Percentiles rank a stretch among this genome's conserved stretches.
These are phyloP conservation scores for Zosterops borbonicus DNA, from an alignment of 2,113 vertebrate species.

Conservation along the genomic window DNA sequence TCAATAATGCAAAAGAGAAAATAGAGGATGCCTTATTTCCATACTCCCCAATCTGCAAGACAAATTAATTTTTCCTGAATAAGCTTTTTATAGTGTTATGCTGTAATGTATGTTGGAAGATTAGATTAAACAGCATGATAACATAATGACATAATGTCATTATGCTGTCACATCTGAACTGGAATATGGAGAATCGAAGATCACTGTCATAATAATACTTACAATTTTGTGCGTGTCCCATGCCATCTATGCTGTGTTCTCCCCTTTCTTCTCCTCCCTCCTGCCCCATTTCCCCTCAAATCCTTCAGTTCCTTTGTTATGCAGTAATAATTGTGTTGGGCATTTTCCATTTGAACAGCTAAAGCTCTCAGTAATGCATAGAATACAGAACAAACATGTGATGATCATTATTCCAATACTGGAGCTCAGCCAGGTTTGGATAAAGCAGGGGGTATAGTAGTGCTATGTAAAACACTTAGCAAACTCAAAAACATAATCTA, in stretches of 20 bases:
- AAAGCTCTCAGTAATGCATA: neutral
- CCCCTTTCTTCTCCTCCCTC: neutral
- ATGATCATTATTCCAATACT: neutral
- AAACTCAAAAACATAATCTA: neutral
- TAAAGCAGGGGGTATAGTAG: neutral
- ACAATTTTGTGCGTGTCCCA: fast-evolving
- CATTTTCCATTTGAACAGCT: neutral
- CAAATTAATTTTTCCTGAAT: conserved; percentile 22
- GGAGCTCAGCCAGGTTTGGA: neutral
- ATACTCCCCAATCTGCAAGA: conserved; percentile 6
- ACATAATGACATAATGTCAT: neutral
- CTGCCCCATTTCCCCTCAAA: fast-evolving
- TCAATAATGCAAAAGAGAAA: conserved; percentile 48
- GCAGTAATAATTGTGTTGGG: neutral
- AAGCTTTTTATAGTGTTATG: neutral
- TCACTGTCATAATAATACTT: neutral
- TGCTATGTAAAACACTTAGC: neutral
- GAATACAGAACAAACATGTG: neutral
- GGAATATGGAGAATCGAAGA: neutral
- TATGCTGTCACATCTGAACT: neutral
- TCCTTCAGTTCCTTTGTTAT: neutral
- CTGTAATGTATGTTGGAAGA: neutral
- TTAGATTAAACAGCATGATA: conserved; percentile 34
- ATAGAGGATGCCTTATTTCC: conserved; percentile 1
- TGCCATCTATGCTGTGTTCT: neutral